phyloP scores from a whole-genome alignment of 2,797 vertebrate species.

The Sebastes oblongus region DNA sequence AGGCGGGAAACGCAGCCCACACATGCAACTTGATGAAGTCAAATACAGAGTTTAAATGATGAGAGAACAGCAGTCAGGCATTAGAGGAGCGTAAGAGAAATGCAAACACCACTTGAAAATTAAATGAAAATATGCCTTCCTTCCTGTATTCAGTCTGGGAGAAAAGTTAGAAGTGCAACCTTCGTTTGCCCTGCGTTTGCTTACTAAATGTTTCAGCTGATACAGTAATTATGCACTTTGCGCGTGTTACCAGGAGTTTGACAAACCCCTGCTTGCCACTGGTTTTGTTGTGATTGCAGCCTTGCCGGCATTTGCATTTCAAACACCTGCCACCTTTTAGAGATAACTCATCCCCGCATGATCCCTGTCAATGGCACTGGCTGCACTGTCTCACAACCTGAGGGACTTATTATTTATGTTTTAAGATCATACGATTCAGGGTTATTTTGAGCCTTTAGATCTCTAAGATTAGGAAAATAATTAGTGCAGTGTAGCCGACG shows the following conservation, averaged over 20 bases:
- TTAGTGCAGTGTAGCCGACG: constrained; percentile 40
- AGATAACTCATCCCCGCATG: constrained; percentile 37
- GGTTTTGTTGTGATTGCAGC: constrained; percentile 60
- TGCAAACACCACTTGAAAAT: background rate
- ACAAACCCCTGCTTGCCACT: constrained; percentile 37
- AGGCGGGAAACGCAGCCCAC: background rate
- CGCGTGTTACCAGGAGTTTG: constrained; percentile 41
- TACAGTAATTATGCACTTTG: constrained; percentile 63
- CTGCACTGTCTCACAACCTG: constrained; percentile 31
- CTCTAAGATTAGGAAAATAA: constrained; percentile 44
- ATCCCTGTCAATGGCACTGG: constrained; percentile 21
- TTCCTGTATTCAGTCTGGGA: background rate
- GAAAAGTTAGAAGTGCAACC: constrained; percentile 24
- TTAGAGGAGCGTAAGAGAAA: background rate
- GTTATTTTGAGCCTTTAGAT: constrained; percentile 15
- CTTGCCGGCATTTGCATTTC: constrained; percentile 61
- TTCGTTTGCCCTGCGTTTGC: constrained; percentile 33
- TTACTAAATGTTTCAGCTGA: constrained; percentile 61
- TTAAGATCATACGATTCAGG: constrained; percentile 47
- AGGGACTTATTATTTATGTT: constrained; percentile 41
- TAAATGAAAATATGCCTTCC: background rate
- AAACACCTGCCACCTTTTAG: constrained; percentile 60
- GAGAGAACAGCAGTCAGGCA: background rate
- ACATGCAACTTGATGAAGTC: background rate
- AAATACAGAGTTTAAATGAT: constrained; percentile 22